A percentile compares a stretch with the other conserved stretches of the same genome.
Conservation (phyloP, 2,113 vertebrate genomes). For the Hippocampus barbouri region DNA sequence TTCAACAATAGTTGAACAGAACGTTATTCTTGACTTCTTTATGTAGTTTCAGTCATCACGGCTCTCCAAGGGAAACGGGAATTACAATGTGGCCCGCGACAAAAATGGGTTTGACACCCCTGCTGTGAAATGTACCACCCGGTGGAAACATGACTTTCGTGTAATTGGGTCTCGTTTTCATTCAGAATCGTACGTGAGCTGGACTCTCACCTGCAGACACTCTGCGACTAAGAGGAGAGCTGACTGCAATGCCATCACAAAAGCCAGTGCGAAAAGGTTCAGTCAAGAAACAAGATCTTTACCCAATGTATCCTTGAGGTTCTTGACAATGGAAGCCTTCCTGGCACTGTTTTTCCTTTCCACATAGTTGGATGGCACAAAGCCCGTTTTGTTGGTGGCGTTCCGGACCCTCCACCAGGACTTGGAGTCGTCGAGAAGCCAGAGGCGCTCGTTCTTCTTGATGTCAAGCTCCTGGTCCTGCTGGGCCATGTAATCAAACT, state of each 20-base stretch:
- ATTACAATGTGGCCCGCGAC: too few relatives aligned
- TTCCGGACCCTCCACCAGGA: conserved; percentile 91
- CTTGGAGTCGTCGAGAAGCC: conserved; percentile 88
- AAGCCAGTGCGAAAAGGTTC: neutral
- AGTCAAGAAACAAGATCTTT: conserved; percentile 30
- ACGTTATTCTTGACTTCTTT: too few relatives aligned
- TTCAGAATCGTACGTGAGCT: neutral
- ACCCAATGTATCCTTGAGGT: conserved; percentile 89
- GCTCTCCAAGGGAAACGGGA: too few relatives aligned
- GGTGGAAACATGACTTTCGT: neutral
- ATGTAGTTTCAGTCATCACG: too few relatives aligned
- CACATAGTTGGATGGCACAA: conserved; percentile 90
- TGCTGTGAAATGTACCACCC: neutral
- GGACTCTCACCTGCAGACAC: neutral
- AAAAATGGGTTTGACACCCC: too few relatives aligned
- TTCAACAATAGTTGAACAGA: too few relatives aligned
- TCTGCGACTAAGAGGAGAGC: neutral
- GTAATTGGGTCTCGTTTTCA: neutral
- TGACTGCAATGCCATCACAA: too few relatives aligned
- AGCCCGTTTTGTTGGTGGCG: conserved; percentile 87
- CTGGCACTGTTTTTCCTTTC: conserved; percentile 89
- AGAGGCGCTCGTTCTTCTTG: conserved; percentile 87
- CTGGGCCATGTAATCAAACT: conserved; percentile 91
- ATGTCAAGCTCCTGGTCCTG: conserved; percentile 92
- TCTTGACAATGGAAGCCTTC: conserved; percentile 89